These are phyloP conservation scores for Aldabrachelys gigantea DNA, from an alignment of 2,113 vertebrate species.

Conservation along the genomic window DNA sequence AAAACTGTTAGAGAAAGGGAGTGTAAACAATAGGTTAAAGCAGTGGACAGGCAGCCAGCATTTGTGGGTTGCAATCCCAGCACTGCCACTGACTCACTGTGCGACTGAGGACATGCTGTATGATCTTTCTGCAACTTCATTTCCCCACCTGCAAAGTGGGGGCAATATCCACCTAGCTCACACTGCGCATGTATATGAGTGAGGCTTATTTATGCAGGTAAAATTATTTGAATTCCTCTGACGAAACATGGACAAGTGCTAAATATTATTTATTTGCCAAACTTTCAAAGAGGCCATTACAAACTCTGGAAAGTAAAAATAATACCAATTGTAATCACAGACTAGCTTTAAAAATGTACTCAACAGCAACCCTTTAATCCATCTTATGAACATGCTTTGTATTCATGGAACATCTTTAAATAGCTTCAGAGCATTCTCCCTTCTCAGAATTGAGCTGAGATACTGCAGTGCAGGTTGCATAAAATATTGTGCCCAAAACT, in stretches of 20 bases:
- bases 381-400: background rate
- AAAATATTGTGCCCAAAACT: conserved; percentile 20
- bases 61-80: background rate
- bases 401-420: conserved; percentile 34
- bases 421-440: conserved; percentile 6
- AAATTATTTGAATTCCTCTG: background rate
- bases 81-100: accelerated
- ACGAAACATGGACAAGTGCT: background rate
- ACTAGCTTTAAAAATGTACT: background rate
- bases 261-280: background rate
- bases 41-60: background rate
- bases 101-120: background rate
- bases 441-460: background rate
- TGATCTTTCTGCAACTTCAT: background rate
- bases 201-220: background rate
- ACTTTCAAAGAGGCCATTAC: background rate
- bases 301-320: conserved; percentile 1
- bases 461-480: background rate
- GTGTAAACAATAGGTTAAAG: background rate
- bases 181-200: background rate
- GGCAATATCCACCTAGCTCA: accelerated
- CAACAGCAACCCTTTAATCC: background rate
- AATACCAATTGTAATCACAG: background rate
- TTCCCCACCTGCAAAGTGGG: background rate
- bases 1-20: background rate